A percentile compares a stretch with the other conserved stretches of the same genome.
phyloP scores from a whole-genome alignment of 2,888 invertebrate genomes.

The Hypomecis punctinalis region DNA sequence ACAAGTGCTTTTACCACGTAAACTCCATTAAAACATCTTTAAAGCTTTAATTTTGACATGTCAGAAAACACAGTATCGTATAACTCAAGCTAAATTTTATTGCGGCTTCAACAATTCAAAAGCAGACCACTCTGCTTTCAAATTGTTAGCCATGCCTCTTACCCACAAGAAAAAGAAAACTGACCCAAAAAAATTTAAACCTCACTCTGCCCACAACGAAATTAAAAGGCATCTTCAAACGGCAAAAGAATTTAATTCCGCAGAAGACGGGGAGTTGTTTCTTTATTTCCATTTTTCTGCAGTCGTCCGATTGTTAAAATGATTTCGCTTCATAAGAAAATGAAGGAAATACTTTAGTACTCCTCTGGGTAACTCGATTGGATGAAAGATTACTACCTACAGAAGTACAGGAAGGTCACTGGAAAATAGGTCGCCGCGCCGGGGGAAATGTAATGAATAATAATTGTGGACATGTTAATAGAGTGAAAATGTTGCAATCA shows the following conservation, averaged over 20 bases:
- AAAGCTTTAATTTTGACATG: neutral
- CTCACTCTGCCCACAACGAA: constrained; percentile 15
- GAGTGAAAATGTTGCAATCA: neutral
- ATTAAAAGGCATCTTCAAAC: constrained; percentile 30
- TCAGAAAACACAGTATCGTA: neutral
- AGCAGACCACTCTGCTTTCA: constrained; percentile 1
- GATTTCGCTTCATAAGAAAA: constrained; percentile 32
- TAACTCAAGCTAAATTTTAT: constrained; percentile 1
- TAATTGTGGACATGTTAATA: neutral
- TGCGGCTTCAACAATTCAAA: constrained; percentile 2
- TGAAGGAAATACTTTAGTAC: constrained; percentile 27
- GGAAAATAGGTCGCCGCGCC: neutral
- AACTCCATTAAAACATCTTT: no score
- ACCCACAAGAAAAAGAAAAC: constrained; percentile 11
- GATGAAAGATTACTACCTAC: constrained; percentile 28
- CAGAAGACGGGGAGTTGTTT: constrained; percentile 29
- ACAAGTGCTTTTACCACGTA: no score
- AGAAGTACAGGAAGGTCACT: constrained; percentile 7
- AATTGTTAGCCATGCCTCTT: constrained; percentile 5
- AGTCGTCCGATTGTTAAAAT: constrained; percentile 29
- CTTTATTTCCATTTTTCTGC: constrained; percentile 30
- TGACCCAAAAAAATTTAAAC: constrained; percentile 22
- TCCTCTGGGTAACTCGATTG: constrained; percentile 24
- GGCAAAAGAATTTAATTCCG: constrained; percentile 35
- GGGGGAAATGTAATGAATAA: constrained; percentile 10